Conservation (phyloP, 2,113 vertebrate species). For the Lepus europaeus region DNA sequence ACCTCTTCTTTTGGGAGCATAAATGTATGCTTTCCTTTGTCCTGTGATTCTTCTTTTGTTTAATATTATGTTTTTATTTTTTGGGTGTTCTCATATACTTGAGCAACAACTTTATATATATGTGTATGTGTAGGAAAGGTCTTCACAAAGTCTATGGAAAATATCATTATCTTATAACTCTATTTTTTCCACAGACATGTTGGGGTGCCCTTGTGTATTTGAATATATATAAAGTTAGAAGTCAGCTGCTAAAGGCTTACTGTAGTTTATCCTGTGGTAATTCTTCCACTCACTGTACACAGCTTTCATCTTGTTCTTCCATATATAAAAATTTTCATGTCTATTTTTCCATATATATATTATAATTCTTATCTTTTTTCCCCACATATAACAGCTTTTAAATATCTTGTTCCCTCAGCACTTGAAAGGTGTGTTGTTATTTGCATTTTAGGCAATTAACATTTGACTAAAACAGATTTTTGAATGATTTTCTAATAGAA, state of each 20-base stretch:
- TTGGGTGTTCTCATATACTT: neutral
- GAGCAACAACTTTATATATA: neutral
- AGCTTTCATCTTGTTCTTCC: neutral
- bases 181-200: too few relatives aligned
- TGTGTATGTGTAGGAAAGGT: neutral
- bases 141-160: too few relatives aligned
- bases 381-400: neutral
- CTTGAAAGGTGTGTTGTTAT: constrained; percentile 18
- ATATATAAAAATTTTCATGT: neutral
- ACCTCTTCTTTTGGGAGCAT: constrained; percentile 26
- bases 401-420: neutral
- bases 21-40: constrained; percentile 11
- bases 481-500: constrained; percentile 83
- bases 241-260: neutral
- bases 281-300: neutral
- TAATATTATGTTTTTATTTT: constrained; percentile 56
- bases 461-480: constrained; percentile 50
- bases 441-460: constrained; percentile 42
- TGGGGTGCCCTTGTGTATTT: too few relatives aligned
- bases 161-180: too few relatives aligned
- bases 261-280: constrained; percentile 29
- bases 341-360: neutral
- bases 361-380: neutral
- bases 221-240: neutral
- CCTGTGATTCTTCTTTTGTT: constrained; percentile 25